Conservation (phyloP, 2,888 invertebrate species). For the Temnothorax ravouxi region DNA sequence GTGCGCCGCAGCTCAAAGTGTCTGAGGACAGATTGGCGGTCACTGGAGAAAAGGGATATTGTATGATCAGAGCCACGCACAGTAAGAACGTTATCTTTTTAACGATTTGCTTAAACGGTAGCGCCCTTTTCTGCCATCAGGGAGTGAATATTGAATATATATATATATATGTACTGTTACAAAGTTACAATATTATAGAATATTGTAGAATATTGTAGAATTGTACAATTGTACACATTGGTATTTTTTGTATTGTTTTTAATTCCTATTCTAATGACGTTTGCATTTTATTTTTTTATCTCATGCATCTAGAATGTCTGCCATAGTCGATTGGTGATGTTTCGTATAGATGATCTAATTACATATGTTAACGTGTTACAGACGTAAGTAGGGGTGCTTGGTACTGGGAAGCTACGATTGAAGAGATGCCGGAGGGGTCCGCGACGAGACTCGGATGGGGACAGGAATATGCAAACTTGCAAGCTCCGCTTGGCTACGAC, state of each 20-base stretch:
- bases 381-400: slow-evolving; percentile 95
- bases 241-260: too few relatives aligned
- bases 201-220: too few relatives aligned
- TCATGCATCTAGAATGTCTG: background rate
- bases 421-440: slow-evolving; percentile 97
- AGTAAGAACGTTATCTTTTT: slow-evolving; percentile 85
- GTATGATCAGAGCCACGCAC: slow-evolving; percentile 98
- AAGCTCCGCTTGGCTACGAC: slow-evolving; percentile 98
- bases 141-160: background rate
- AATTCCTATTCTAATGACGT: too few relatives aligned
- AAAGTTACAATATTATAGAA: too few relatives aligned
- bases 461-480: slow-evolving; percentile 97
- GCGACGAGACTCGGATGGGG: slow-evolving; percentile 98
- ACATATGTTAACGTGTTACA: slow-evolving; percentile 81
- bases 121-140: background rate
- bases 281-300: too few relatives aligned
- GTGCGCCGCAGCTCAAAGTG: slow-evolving; percentile 97
- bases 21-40: slow-evolving; percentile 97
- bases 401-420: slow-evolving; percentile 98
- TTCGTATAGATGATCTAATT: background rate
- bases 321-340: background rate
- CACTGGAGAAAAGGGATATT: slow-evolving; percentile 98
- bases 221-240: too few relatives aligned
- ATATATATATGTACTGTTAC: background rate
- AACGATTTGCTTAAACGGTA: background rate